Evolutionary conservation across 2,888 invertebrate species (phyloP), one percentile per base, ranked within the genome.

Genomic region (Cataglyphis livida): DNA sequence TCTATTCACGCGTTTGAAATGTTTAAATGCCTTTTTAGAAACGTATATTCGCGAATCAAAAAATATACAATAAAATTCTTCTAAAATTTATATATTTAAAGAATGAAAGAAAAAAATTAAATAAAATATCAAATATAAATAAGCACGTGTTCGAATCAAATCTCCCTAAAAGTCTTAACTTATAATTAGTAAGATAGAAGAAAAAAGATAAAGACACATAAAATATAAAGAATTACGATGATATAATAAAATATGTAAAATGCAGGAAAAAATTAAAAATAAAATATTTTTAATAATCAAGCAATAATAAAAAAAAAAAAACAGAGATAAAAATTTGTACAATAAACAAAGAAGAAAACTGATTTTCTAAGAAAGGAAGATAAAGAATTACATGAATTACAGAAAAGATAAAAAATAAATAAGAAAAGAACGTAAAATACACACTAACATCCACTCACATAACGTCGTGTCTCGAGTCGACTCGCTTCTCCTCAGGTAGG

Each of bases 381-480:
- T 3, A 51, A 32, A 15, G 35, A 5, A 6, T 48, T 48, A 48
- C n/a, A 7, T 48, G 6, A 48, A 48, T 48, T 18, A 41, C 6
- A 73, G 12, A 70, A 21, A 9, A 65, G 25, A 57, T 18, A 68
- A 79, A 18, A 10, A 48, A 59, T n/a, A 25, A 25, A 66, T 1
- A 41, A 41, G n/a, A 68, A 73, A 73, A 82, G 74, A 70, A 85
- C 71, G 81, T 82, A 85, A 84, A 83, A 75, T 59, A 21, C 75
- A 81, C 82, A 91, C 90, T 89, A 89, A 92, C 91, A 90, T 88
- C 81, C 84, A 91, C 92, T 92, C 90, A 92, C 92, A 91, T 90
- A 86, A 81, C 88, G 85, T 81, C 71, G 84, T 79, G 74, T 12
- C 88, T 66, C 59, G 66, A 64, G 54, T 32, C 76, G 44, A 15